Base-by-base conservation (phyloP, 2,113 vertebrate species). In the Okapia johnstoni region DNA sequence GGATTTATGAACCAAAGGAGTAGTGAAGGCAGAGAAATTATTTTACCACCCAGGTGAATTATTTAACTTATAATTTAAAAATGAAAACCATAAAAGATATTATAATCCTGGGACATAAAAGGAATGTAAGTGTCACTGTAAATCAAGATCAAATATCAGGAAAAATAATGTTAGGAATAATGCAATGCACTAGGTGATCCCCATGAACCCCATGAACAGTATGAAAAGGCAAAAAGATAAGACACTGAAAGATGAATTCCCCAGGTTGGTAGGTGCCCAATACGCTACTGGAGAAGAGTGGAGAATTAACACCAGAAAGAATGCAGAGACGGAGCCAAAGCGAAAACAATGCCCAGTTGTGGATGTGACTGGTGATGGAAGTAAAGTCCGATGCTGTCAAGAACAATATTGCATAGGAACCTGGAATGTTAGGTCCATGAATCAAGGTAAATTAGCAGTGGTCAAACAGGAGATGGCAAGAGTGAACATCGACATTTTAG, bases 21-120 rank as follows among this genome's bases (percentile, higher is more conserved):
- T 46, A 76, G 12, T 63, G 17, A 14, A 23, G 50, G 33, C 5
- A 66, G 46, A 93, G 13, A 16, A 80, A 80, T 50, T 50, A 86
- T 60, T 54, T 21, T 86, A 26, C 73, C 12, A n/a, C 28, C 46
- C 5, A 43, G 48, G 16, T 21, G 21, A 80, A 87, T 90, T 96
- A 66, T 63, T 90, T 95, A 81, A 95, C 8, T 89, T 88, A 88
- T 7, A 95, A 60, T 81, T 61, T 66, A 54, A 60, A 90, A 93
- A 76, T 79, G 81, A 85, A 23, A 79, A n/a, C 14, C 10, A 80
- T 48, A 90, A 80, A 80, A 88, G 40, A 54, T 46, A 93, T 52
- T 90, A 43, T 33, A 84, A 79, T 88, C 30, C 77, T 60, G 54
- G 21, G 3, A 93, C 54, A 30, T 90, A 52, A 94, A 93, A 60